phyloP scores from a whole-genome alignment of 2,113 vertebrate species.

The Orthochromis indermauri region DNA sequence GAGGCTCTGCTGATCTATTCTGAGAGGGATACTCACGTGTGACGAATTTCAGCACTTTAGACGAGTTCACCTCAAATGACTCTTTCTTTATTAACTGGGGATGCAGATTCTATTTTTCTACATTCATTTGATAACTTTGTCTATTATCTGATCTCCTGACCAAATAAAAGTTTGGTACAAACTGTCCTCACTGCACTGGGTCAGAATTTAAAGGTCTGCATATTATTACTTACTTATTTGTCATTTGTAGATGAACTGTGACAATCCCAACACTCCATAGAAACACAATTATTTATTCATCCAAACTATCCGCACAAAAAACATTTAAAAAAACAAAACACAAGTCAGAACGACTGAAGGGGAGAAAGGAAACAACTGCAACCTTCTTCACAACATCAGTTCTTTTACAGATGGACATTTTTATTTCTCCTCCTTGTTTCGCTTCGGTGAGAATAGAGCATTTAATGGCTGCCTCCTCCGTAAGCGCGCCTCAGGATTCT shows the following conservation, averaged over 20 bases:
- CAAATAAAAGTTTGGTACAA: neutral
- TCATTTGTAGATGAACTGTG: neutral
- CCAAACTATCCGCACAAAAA: rapidly evolving
- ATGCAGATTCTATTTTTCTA: neutral
- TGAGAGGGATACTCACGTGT: conserved; percentile 54
- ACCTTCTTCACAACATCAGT: neutral
- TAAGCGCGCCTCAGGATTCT: conserved; percentile 74
- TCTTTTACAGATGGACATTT: neutral
- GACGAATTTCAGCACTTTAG: neutral
- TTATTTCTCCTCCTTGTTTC: conserved; percentile 74
- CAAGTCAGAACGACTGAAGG: neutral
- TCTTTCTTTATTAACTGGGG: neutral
- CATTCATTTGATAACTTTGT: neutral
- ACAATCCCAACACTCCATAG: neutral
- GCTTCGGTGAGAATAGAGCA: conserved; percentile 84
- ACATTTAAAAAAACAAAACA: neutral
- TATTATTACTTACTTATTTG: neutral
- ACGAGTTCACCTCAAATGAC: neutral
- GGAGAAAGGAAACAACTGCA: rapidly evolving
- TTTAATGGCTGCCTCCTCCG: conserved; percentile 84
- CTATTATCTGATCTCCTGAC: neutral
- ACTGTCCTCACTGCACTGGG: neutral
- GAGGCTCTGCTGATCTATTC: conserved; percentile 82
- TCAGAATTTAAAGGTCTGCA: neutral
- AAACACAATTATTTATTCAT: neutral